Base-by-base conservation (phyloP, 2,797 vertebrate genomes). In the Pseudopleuronectes americanus region DNA sequence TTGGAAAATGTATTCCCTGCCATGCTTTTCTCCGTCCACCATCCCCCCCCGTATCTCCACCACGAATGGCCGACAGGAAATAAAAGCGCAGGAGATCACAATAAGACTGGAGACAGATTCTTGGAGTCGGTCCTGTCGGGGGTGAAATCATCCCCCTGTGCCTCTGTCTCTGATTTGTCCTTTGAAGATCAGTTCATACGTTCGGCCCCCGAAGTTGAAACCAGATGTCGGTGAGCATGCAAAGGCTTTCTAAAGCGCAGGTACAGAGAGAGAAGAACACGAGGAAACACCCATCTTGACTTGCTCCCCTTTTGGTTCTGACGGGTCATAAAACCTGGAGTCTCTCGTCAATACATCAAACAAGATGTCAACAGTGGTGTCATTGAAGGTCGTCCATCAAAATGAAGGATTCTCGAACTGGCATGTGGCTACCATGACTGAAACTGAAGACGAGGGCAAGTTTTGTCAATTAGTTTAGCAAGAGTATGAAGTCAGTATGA, bases 211-310 rank as follows among this genome's bases (percentile, higher is more conserved):
- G 31, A 87, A 77, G 85, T 89, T 73, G 71, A 85, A 67, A 84
- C 92, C 90, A 93, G 91, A 92, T 92, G 92, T 91, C 33, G 43
- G 80, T 13, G 66, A 66, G 67, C 85, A 80, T 84, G 87, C 80
- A 66, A 86, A 70, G 67, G 74, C 74, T 85, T 75, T 83, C 81
- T n/a, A 81, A 58, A 72, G 64, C 21, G 54, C 71, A 79, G 61
- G 43, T 78, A 57, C 22, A 17, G 45, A 49, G 10, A 28, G 23
- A 57, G 36, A 36, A 36, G 67, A 59, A 55, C 19, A 41, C 2
- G 28, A 16, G 41, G n/a, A 36, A 63, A 64, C 49, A 36, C 52
- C 2, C 9, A 41, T 54, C 22, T 38, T 41, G 13, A 43, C 65
- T 49, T 41, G 12, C 67, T 51, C 17, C 19, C 24, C 21, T 13